phyloP scores from a whole-genome alignment of 2,797 vertebrate genomes.

The Melopsittacus undulatus region DNA sequence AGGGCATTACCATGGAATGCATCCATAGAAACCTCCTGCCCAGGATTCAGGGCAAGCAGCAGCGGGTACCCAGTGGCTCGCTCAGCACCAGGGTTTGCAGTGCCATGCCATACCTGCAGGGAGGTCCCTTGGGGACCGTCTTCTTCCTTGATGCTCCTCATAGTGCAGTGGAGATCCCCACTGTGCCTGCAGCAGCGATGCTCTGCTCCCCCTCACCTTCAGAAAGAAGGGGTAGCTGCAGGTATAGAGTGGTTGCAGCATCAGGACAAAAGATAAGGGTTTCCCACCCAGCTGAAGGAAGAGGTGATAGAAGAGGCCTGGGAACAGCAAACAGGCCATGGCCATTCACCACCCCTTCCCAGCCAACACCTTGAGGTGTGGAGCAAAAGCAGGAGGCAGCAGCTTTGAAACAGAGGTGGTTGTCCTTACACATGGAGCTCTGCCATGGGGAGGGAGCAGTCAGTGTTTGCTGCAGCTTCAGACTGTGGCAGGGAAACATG shows the following conservation, averaged over 20 bases:
- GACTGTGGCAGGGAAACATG: neutral
- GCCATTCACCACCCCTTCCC: neutral
- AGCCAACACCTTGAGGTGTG: neutral
- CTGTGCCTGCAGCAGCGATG: neutral
- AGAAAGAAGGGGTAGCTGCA: neutral
- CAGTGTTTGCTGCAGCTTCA: neutral
- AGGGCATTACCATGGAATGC: neutral
- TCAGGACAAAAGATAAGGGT: neutral
- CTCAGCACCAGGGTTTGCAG: neutral
- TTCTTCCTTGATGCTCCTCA: neutral
- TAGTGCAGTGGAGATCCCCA: rapidly evolving
- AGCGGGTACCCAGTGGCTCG: rapidly evolving
- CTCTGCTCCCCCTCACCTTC: neutral
- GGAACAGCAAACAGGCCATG: neutral
- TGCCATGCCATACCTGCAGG: neutral
- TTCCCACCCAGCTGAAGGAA: neutral
- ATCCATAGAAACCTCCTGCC: neutral
- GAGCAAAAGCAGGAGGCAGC: neutral
- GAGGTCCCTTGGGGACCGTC: neutral
- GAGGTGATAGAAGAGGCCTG: neutral
- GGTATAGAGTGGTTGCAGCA: neutral
- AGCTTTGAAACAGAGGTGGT: neutral
- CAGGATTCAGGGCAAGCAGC: neutral
- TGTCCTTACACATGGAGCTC: neutral
- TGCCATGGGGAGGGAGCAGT: neutral